These are phyloP conservation scores for Cricetomys ansorgei DNA, from an alignment of 2,113 vertebrate species.

Conservation along the genomic window DNA sequence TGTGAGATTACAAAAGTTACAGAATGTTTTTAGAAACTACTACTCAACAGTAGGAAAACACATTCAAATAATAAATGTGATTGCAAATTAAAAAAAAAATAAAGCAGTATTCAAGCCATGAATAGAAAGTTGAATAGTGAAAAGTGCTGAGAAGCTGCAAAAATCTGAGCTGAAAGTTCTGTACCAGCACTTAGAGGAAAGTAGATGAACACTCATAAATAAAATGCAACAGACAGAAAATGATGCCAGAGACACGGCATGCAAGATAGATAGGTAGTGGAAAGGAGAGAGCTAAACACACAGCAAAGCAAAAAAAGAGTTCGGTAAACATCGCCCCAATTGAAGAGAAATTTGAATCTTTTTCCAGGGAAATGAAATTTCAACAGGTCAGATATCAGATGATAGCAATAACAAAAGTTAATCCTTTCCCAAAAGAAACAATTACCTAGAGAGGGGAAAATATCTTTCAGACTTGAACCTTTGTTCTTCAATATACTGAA, in stretches of 20 bases:
- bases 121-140: not conserved
- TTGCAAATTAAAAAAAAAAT: not conserved
- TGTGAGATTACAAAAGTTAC: not conserved
- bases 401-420: not conserved
- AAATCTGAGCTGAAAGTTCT: not conserved
- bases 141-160: not conserved
- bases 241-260: not conserved
- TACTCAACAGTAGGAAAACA: not conserved
- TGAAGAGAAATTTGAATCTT: not conserved
- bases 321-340: not conserved
- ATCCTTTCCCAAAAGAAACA: not conserved
- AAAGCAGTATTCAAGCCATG: not conserved
- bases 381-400: not conserved
- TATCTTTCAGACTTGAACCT: not conserved
- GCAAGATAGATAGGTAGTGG: too few relatives aligned
- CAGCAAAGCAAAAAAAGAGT: not conserved
- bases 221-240: not conserved
- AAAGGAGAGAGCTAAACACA: not conserved
- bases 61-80: slow-evolving; percentile 29
- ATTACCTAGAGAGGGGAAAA: not conserved
- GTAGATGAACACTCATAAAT: not conserved
- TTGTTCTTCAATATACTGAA: not conserved
- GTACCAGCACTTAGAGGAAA: not conserved
- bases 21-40: slow-evolving; percentile 16
- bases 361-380: not conserved